These are phyloP conservation scores for Alcis repandata DNA, from an alignment of 2,888 invertebrate genomes.

Conservation along the genomic window DNA sequence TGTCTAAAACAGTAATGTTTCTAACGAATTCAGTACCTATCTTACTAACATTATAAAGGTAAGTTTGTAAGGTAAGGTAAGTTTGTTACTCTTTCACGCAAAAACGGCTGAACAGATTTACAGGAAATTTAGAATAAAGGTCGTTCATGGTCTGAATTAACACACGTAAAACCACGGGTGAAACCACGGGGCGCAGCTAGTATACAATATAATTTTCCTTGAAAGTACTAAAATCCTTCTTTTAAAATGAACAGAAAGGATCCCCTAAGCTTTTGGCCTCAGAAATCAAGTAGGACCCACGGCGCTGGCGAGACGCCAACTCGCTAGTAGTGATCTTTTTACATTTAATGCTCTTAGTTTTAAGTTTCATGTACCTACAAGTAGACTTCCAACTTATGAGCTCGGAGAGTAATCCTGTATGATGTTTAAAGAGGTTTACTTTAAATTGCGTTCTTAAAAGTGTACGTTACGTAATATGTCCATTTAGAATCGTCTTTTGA, in stretches of 20 bases:
- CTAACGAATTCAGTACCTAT: too few relatives aligned
- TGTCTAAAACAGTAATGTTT: too few relatives aligned
- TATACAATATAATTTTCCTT: background rate
- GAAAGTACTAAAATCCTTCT: background rate
- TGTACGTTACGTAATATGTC: too few relatives aligned
- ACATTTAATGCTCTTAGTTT: constrained; percentile 82
- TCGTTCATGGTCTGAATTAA: too few relatives aligned
- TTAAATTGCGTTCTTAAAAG: constrained; percentile 60
- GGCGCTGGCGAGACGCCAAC: constrained; percentile 68
- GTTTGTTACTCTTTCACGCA: too few relatives aligned
- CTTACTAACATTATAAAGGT: too few relatives aligned
- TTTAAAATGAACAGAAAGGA: background rate
- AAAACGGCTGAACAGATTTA: too few relatives aligned
- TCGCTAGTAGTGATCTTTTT: constrained; percentile 67
- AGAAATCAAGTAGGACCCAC: constrained; percentile 54
- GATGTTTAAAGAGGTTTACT: constrained; percentile 76
- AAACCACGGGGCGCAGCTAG: too few relatives aligned
- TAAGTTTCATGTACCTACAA: constrained; percentile 76
- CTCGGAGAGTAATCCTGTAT: constrained; percentile 75
- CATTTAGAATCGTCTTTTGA: too few relatives aligned
- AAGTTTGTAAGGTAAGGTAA: too few relatives aligned
- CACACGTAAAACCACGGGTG: too few relatives aligned
- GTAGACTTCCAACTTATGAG: constrained; percentile 69
- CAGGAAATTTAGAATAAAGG: too few relatives aligned
- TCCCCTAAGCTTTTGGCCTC: constrained; percentile 44